These are phyloP conservation scores for Agonopterix arenella DNA, from an alignment of 2,888 invertebrate species.

Conservation along the genomic window DNA sequence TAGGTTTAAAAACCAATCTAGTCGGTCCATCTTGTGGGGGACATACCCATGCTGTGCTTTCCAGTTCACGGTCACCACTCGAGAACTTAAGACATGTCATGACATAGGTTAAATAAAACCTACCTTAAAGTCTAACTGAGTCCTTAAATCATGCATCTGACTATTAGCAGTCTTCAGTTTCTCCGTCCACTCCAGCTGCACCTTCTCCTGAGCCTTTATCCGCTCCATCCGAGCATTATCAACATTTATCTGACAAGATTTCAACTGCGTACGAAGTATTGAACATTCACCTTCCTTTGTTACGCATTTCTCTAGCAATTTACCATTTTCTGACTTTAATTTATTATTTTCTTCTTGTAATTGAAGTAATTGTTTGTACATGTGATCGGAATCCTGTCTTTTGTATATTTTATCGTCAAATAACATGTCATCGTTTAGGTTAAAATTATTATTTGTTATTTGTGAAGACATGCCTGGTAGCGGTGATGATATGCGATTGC, in stretches of 20 bases:
- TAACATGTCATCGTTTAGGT: conserved; percentile 40
- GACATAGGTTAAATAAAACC: not conserved
- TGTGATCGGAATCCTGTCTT: conserved; percentile 40
- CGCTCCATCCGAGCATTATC: conserved; percentile 63
- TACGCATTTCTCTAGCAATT: conserved; percentile 63
- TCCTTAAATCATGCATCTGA: conserved; percentile 61
- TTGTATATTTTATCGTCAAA: conserved; percentile 51
- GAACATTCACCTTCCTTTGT: conserved; percentile 77
- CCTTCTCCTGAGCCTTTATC: conserved; percentile 59
- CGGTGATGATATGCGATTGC: conserved; percentile 55
- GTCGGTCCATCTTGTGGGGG: too few relatives aligned
- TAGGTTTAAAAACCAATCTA: too few relatives aligned
- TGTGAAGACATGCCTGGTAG: conserved; percentile 52
- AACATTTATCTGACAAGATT: conserved; percentile 55
- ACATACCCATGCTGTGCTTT: too few relatives aligned
- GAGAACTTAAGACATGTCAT: too few relatives aligned
- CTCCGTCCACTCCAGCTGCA: conserved; percentile 69
- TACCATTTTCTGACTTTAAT: conserved; percentile 61
- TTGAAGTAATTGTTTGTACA: conserved; percentile 49
- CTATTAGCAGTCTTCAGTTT: conserved; percentile 54
- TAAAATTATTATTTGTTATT: conserved; percentile 24
- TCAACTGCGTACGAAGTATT: conserved; percentile 72
- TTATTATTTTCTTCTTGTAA: conserved; percentile 60
- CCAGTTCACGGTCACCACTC: too few relatives aligned
- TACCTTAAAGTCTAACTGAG: conserved; percentile 77